Percentiles rank a stretch among this genome's conserved stretches.
phyloP scores from a whole-genome alignment of 2,113 vertebrate species.

The Amblyornis subalaris region DNA sequence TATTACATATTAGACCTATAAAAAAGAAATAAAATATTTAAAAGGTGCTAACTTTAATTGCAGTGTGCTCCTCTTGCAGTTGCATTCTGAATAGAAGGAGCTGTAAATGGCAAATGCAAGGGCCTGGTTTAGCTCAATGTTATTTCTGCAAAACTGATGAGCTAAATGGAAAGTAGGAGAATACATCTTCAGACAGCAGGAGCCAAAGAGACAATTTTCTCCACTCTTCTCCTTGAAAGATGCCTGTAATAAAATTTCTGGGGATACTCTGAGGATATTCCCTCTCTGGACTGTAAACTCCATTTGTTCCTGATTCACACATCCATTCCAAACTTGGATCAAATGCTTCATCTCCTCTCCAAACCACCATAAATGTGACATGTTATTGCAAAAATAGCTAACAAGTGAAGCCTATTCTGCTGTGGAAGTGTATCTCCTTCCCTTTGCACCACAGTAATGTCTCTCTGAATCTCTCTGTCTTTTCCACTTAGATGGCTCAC shows the following conservation, averaged over 20 bases:
- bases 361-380: not conserved
- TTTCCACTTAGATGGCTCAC: not conserved
- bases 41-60: conserved; percentile 21
- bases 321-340: not conserved
- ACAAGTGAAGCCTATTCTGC: not conserved
- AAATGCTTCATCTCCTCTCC: not conserved
- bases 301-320: not conserved
- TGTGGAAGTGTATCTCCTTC: not conserved
- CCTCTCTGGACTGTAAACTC: not conserved
- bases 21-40: conserved; percentile 30
- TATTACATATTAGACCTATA: conserved; percentile 10
- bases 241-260: not conserved
- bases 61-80: not conserved
- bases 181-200: not conserved
- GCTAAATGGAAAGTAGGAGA: not conserved
- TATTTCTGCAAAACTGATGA: conserved; percentile 22
- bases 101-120: not conserved
- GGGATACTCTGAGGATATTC: conserved; percentile 11
- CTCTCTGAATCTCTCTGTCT: not conserved
- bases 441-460: not conserved
- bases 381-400: not conserved
- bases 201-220: conserved; percentile 11
- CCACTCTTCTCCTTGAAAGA: not conserved
- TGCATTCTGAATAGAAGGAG: not conserved
- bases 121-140: not conserved